Conservation (phyloP, 1,140 invertebrate genomes). For the Maconellicoccus hirsutus region DNA sequence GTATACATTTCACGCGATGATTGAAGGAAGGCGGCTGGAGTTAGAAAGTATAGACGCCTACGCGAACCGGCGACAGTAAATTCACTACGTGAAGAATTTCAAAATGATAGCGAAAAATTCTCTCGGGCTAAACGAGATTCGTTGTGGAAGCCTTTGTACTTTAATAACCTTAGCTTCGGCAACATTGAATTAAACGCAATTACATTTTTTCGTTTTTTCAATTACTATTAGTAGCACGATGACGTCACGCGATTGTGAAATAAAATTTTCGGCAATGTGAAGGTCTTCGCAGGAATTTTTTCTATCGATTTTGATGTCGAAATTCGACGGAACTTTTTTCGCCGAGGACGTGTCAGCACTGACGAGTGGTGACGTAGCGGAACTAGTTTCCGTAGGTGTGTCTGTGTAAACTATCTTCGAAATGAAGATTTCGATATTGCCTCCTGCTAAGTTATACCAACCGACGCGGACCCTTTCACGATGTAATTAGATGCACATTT, state of each 20-base stretch:
- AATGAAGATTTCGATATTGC: background rate
- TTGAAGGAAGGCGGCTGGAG: too few species aligned
- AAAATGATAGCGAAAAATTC: too few species aligned
- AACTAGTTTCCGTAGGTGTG: conserved; percentile 21
- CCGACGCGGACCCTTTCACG: conserved; percentile 8
- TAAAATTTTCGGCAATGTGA: background rate
- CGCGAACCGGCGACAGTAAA: too few species aligned
- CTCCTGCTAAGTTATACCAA: background rate
- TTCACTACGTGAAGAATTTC: too few species aligned
- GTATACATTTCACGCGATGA: too few species aligned
- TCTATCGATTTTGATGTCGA: background rate
- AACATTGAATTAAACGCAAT: too few species aligned
- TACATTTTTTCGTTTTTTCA: background rate
- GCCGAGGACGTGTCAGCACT: background rate
- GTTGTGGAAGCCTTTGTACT: too few species aligned
- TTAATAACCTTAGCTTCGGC: too few species aligned
- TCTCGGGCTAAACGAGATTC: too few species aligned
- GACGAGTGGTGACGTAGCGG: background rate
- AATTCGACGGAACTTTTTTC: background rate
- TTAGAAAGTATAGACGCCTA: too few species aligned
- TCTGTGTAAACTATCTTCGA: background rate
- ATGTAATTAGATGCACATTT: background rate
- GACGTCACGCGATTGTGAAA: background rate
- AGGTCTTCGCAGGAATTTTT: background rate
- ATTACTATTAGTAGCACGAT: background rate